Conservation (phyloP, 2,113 vertebrate species). For the Pelecanus crispus region DNA sequence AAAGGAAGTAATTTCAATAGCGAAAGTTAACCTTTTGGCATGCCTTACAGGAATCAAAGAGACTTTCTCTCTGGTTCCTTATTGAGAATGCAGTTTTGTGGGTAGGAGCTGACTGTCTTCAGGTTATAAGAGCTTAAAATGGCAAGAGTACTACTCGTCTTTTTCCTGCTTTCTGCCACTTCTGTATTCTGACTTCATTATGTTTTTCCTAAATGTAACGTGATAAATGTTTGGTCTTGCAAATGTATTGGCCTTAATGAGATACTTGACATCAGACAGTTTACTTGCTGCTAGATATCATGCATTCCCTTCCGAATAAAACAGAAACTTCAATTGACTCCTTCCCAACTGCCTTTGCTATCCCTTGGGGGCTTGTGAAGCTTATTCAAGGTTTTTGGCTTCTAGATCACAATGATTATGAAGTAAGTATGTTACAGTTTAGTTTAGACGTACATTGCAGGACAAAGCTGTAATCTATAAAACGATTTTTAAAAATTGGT, state of each 20-base stretch:
- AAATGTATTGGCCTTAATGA: constrained; percentile 76
- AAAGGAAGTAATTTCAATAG: background rate
- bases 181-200: background rate
- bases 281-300: constrained; percentile 92
- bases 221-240: background rate
- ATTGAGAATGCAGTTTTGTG: background rate
- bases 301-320: constrained; percentile 87
- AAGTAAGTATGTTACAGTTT: constrained; percentile 72
- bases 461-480: background rate
- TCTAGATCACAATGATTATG: constrained; percentile 90
- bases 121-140: background rate
- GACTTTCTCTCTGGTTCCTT: background rate
- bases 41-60: background rate
- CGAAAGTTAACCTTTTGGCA: background rate
- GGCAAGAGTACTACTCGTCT: no score
- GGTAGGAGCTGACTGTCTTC: background rate
- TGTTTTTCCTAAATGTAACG: background rate
- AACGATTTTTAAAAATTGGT: fast-evolving
- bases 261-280: constrained; percentile 77
- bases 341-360: constrained; percentile 87
- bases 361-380: constrained; percentile 89
- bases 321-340: constrained; percentile 81
- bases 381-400: constrained; percentile 93
- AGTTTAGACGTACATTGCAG: background rate
- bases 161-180: background rate